Evolutionary conservation across 1,140 invertebrate genomes (phyloP), one percentile per base, ranked within the genome.

Genomic region (Brevipalpus yothersi): DNA sequence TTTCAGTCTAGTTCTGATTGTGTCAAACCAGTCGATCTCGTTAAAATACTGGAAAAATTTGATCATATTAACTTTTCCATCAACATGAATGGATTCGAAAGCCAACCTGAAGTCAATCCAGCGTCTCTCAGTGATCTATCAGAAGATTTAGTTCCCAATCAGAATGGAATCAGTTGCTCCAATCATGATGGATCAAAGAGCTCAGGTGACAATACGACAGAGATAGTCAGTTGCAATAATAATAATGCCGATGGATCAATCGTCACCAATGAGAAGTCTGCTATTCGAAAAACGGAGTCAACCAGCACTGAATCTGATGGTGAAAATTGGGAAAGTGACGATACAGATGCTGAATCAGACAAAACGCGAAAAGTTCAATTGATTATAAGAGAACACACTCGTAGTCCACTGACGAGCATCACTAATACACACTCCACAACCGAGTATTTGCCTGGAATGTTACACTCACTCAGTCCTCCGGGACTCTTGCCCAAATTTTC

Each of bases 391-490:
- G 60, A 56, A 21, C 23, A 17, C 17, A 47, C 13, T 31, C 43
- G 45, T 7, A 13, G 10, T 3, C 53, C 23, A 2, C 53, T 19
- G 10, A 19, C 23, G 15, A 39, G 10, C 10, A 10, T 53, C 17
- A 53, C 60, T 8, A 66, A 69, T 39, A 71, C 86, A 69, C 80
- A 82, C 17, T 88, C 84, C 1, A 91, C 85, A 0, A 89, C 83
- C 0, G 84, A 88, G 73, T 91, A 91, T 73, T 72, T 93, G 42
- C 82, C 86, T 4, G 84, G 85, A 41, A 89, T 94, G 86, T 73
- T 92, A 41, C 84, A 91, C 66, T 78, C 80, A 0, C 77, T 76
- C 58, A 86, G 83, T 21, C 84, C 86, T 8, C 69, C 75, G 5
- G 80, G 79, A 0, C 72, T 92, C 11, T 72, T 93, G 53, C 90